Percentiles rank a stretch among this genome's conserved stretches.
Conservation (phyloP, 1,140 invertebrate species). For the Ridgeia piscesae region DNA sequence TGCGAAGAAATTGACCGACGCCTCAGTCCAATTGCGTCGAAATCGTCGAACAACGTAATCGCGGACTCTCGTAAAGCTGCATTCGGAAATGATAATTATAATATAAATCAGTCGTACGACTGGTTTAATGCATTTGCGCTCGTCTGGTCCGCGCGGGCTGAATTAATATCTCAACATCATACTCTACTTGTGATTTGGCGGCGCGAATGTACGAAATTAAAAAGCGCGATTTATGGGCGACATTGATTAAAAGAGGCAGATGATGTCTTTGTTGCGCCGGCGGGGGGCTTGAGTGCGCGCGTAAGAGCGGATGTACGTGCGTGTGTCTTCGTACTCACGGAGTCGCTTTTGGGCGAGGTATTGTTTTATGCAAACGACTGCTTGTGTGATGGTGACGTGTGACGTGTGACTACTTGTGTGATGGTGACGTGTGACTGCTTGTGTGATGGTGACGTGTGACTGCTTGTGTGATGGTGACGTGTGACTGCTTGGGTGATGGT, state of each 20-base stretch:
- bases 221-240: background rate
- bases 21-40: background rate
- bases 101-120: background rate
- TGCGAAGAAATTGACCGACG: background rate
- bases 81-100: slow-evolving; percentile 1
- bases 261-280: background rate
- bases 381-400: too few species aligned
- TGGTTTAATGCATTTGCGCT: background rate
- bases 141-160: background rate
- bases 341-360: background rate
- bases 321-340: background rate
- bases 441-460: too few species aligned
- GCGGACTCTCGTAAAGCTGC: background rate
- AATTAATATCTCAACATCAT: slow-evolving; percentile 6
- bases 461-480: too few species aligned
- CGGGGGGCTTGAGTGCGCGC: background rate
- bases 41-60: background rate
- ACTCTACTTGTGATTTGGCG: background rate
- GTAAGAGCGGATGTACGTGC: background rate
- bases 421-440: too few species aligned
- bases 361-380: background rate
- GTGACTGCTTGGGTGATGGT: too few species aligned
- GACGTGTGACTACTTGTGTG: too few species aligned
- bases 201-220: background rate
- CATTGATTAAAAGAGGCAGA: background rate